Percentiles rank a stretch among this genome's conserved stretches.
Conservation (phyloP, 2,113 vertebrate genomes). For the Bubo bubo region DNA sequence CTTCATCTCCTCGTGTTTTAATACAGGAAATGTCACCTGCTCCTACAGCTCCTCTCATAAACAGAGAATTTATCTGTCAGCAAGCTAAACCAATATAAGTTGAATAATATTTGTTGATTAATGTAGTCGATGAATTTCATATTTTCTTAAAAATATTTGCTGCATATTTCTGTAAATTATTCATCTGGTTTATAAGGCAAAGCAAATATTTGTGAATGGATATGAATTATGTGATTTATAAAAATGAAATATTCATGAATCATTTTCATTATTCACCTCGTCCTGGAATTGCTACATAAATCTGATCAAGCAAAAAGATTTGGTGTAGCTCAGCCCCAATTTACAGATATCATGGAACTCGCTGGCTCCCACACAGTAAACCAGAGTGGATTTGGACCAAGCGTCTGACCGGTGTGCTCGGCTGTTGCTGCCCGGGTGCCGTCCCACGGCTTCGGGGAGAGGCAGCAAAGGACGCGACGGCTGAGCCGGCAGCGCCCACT, state of each 20-base stretch:
- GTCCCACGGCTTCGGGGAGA: accelerated
- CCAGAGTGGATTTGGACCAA: not conserved
- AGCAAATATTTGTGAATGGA: conserved; percentile 69
- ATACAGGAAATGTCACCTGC: not conserved
- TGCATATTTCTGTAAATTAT: conserved; percentile 46
- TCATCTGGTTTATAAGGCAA: conserved; percentile 52
- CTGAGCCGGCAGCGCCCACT: accelerated
- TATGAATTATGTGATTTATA: conserved; percentile 56
- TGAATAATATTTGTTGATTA: conserved; percentile 67
- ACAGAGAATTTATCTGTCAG: conserved; percentile 43
- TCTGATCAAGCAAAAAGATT: conserved; percentile 42
- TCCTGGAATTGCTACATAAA: conserved; percentile 58
- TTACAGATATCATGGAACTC: not conserved
- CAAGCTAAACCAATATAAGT: conserved; percentile 25
- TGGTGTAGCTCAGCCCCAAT: not conserved
- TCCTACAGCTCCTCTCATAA: conserved; percentile 29
- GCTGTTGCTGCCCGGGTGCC: not conserved
- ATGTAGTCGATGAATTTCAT: conserved; percentile 51
- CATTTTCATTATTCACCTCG: conserved; percentile 61
- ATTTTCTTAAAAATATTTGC: conserved; percentile 61
- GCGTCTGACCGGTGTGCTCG: accelerated
- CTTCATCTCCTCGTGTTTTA: not conserved
- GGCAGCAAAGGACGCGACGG: accelerated
- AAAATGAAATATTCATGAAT: conserved; percentile 66
- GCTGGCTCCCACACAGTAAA: accelerated